phyloP scores from a whole-genome alignment of 2,113 vertebrate species.

The Dromaius novaehollandiae region DNA sequence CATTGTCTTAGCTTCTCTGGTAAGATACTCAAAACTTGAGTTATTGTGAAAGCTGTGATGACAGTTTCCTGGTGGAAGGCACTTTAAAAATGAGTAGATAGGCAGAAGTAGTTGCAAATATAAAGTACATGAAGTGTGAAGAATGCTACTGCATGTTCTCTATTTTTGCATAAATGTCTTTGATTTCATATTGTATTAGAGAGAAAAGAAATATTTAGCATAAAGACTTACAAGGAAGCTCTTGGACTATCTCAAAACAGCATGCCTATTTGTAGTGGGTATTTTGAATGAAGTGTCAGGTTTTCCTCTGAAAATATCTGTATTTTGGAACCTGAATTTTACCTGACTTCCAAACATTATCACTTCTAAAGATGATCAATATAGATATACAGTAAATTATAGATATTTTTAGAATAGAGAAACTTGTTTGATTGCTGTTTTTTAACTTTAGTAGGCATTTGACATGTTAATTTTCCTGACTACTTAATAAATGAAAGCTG shows the following conservation, averaged over 20 bases:
- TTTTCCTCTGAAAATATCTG: background rate
- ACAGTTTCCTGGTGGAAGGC: background rate
- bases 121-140: background rate
- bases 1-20: background rate
- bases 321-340: too few relatives aligned
- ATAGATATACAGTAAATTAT: background rate
- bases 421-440: background rate
- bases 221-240: background rate
- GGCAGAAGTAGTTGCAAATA: background rate
- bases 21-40: background rate
- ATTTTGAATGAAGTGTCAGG: background rate
- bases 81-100: background rate
- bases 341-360: background rate
- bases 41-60: background rate
- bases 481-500: background rate
- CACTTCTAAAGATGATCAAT: background rate
- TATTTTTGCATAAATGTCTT: background rate
- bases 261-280: background rate
- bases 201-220: background rate
- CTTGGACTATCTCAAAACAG: background rate
- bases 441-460: background rate
- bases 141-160: background rate
- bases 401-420: background rate
- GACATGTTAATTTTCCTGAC: background rate
- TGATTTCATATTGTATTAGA: background rate